Base-by-base conservation (phyloP, 1,140 invertebrate species). In the Zaprionus tsacasi region DNA sequence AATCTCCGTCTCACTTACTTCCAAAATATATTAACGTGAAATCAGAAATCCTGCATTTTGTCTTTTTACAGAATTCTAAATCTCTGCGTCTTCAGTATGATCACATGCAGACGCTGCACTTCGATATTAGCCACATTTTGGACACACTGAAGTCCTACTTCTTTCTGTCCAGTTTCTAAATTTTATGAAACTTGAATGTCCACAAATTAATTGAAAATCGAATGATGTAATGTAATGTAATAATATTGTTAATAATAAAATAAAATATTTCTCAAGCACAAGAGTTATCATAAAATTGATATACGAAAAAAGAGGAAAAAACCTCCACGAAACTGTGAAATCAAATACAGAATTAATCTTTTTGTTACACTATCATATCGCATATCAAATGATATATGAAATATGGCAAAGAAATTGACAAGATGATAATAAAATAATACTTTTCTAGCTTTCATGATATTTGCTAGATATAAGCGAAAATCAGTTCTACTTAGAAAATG, bases 81-180 rank as follows among this genome's bases (percentile, higher is more conserved):
- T 57, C 77, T 0, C 45, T 92, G 56, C 81, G 81, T 61, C 81
- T 79, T 70, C 36, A 91, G 8, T 81, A 89, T 8, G 75, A 73
- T 15, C 81, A 78, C 15, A 55, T 92, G 50, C 83, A 91, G 63
- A 81, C 76, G 43, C 82, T 91, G 21, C 72, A 83, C 12, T 91
- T 92, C 48, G 76, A 91, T 27, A 74, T 91, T 38, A 69, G 70
- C 25, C 60, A 74, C 15, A 92, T 92, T 59, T 87, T 92, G n/a
- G 91, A 91, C 35, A 89, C 81, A 3, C 57, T 92, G 0, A 92
- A 91, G 48, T 77, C 77, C 1, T 89, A 91, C 73, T 86, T 92
- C 56, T 91, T 90, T 55, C 70, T 92, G 2, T 79, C 81, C 17
- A 78, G 64, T 25, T 81, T 89, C 21, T 78, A 76, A 43, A 43